Conservation (phyloP, 2,888 invertebrate genomes). For the Hyalella azteca region DNA sequence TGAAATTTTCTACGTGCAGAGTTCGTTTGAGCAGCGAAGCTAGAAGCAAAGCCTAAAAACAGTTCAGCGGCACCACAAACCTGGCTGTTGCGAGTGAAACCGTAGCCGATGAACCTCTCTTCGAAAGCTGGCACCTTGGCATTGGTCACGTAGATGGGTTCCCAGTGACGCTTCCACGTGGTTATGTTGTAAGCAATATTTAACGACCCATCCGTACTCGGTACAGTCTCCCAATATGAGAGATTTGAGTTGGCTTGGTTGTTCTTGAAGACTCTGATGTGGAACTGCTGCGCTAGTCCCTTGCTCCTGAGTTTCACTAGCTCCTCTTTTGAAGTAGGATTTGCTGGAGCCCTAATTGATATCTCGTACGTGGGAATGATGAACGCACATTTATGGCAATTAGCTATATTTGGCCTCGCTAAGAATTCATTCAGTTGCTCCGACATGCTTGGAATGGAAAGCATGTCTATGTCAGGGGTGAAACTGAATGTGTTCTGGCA, state of each 20-base stretch:
- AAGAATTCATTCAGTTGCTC: slow-evolving; percentile 41
- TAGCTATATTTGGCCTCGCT: background rate
- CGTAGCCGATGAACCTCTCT: slow-evolving; percentile 61
- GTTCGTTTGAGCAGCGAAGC: too few species aligned
- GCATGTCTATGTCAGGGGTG: slow-evolving; percentile 60
- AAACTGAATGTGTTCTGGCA: slow-evolving; percentile 58
- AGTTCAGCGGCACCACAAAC: slow-evolving; percentile 48
- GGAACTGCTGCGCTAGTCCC: slow-evolving; percentile 59
- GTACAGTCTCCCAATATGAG: slow-evolving; percentile 58
- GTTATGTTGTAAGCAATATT: slow-evolving; percentile 58
- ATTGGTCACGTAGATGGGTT: slow-evolving; percentile 60
- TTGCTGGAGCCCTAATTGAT: slow-evolving; percentile 45
- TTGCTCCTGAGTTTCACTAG: slow-evolving; percentile 57
- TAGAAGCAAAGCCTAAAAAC: too few species aligned
- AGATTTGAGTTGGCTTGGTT: slow-evolving; percentile 60
- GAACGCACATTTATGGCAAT: slow-evolving; percentile 59
- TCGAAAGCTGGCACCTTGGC: slow-evolving; percentile 59
- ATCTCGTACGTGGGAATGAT: slow-evolving; percentile 61
- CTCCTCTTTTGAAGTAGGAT: slow-evolving; percentile 59
- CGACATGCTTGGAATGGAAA: slow-evolving; percentile 56
- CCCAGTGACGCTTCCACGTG: slow-evolving; percentile 59
- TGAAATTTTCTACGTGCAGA: too few species aligned
- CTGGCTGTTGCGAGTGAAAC: slow-evolving; percentile 60
- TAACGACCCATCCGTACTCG: slow-evolving; percentile 46
- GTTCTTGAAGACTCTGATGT: slow-evolving; percentile 59